Evolutionary conservation across 2,113 vertebrate genomes (phyloP), one percentile per base, ranked within the genome.

Genomic region (Pelvicachromis taeniatus): DNA sequence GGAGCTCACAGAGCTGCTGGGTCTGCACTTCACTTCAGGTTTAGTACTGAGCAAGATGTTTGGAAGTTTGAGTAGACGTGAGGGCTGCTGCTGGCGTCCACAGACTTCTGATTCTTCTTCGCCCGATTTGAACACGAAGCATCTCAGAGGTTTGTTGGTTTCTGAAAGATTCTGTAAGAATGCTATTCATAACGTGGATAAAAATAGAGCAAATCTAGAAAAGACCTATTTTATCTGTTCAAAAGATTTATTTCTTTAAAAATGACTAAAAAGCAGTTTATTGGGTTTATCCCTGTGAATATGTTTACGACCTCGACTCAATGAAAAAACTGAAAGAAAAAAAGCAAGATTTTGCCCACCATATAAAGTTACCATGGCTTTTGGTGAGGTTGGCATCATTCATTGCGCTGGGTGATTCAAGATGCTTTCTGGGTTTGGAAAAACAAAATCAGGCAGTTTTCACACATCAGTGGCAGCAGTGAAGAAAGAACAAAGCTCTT

Each of bases 281-380:
- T 29, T 29, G 50, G 68, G 4, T 50, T 50, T 11, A 17, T 50
- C 26, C 42, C 59, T 63, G 59, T 63, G 0, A 0, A 5, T 38
- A 10, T 31, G 68, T 31, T 75, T 29, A 31, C 1, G 0, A 48
- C 1, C 14, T 50, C 2, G 3, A 2, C 16, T 7, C 23, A 70
- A 14, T 17, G 21, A 70, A 38, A 4, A 63, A 13, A 63, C 31
- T n/a, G 59, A 63, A 35, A 31, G 1, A 31, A 63, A 73, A 17
- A 9, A 48, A 0, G 26, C 42, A 29, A 75, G 42, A 75, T 5
- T 75, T 31, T 50, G 9, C 29, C 68, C 42, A 31, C 0, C 6
- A 0, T 17, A 26, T 6, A 12, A 9, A 19, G 50, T n/a, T 9
- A 19, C n/a, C 17, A 4, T 0, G 45, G 16, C 0, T 1, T 2